phyloP scores from a whole-genome alignment of 2,888 invertebrate genomes.

The Chydorus sphaericus region DNA sequence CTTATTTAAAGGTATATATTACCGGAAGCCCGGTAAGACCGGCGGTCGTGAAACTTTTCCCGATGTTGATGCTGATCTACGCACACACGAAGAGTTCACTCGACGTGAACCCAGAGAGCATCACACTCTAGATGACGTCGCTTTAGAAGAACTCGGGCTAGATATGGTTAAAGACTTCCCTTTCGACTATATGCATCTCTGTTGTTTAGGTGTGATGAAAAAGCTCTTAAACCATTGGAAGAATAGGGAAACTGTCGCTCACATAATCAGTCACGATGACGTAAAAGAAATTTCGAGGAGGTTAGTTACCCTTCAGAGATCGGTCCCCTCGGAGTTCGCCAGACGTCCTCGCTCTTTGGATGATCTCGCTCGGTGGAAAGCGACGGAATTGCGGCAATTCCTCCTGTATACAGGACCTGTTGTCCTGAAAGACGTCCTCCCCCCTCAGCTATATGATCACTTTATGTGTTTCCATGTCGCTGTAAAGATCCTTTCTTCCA shows the following conservation, averaged over 20 bases:
- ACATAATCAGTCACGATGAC: slow-evolving; percentile 9
- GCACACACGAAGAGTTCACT: slow-evolving; percentile 18
- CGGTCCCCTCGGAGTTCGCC: slow-evolving; percentile 21
- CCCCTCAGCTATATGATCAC: slow-evolving; percentile 18
- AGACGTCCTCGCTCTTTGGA: slow-evolving; percentile 14
- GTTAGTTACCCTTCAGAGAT: slow-evolving; percentile 15
- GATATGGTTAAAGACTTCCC: slow-evolving; percentile 17
- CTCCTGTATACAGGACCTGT: slow-evolving; percentile 22
- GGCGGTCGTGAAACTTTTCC: slow-evolving; percentile 18
- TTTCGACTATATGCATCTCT: slow-evolving; percentile 19
- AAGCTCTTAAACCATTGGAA: slow-evolving; percentile 16
- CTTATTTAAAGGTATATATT: too few relatives aligned
- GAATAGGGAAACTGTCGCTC: slow-evolving; percentile 13
- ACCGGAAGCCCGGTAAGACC: slow-evolving; percentile 2
- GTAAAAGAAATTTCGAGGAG: slow-evolving; percentile 15
- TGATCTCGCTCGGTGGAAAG: slow-evolving; percentile 10
- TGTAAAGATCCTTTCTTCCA: slow-evolving; percentile 19
- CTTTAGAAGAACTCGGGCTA: not conserved
- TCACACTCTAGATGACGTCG: slow-evolving; percentile 3
- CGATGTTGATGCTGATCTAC: slow-evolving; percentile 19
- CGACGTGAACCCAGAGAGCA: slow-evolving; percentile 16
- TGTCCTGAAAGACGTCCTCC: slow-evolving; percentile 19
- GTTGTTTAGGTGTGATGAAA: slow-evolving; percentile 18
- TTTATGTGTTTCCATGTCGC: slow-evolving; percentile 21
- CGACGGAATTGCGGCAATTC: slow-evolving; percentile 12